Evolutionary conservation across 2,888 invertebrate species (phyloP), one percentile per base, ranked within the genome.

Genomic region (Charanyca ferruginea): DNA sequence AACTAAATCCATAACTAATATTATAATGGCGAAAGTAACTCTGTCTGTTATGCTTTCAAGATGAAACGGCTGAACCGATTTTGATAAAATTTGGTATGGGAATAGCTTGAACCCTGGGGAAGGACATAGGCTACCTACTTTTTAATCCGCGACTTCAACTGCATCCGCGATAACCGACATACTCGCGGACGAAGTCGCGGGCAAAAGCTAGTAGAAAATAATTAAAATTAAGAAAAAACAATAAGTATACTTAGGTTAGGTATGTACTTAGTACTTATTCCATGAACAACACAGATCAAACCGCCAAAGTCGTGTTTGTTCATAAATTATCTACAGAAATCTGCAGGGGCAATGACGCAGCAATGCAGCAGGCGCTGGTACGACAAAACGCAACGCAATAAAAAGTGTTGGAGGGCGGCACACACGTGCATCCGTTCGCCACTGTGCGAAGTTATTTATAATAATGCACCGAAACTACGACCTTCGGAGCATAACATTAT

Each of bases 391-490:
- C 83, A 85, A 76, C 82, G 90, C 89, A 92, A 93, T 89, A 94
- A 94, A 93, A 95, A 93, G 87, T 86, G 9, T 32, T 85, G 78
- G 85, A 83, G 87, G 85, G 87, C 88, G 91, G 90, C 91, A 90
- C 91, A 91, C 95, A 95, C 95, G 94, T 95, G 95, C 95, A 95
- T 94, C 94, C 95, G 94, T 89, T 87, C 84, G 89, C 88, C 85
- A 86, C 90, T 89, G 89, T 90, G 93, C 92, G 81, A 93, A 94
- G 92, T 90, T 94, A 94, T 94, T 94, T 94, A 89, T 86, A 90
- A 84, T 86, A 79, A 70, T 71, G 67, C 68, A 69, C 61, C 66
- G 73, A 75, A n/a, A 72, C 61, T 63, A 60, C 63, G 69, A 67
- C 79, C 67, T 79, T 66, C 57, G 23, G 52, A 55, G 60, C 53